Percentiles rank a stretch among this genome's conserved stretches.
Conservation (phyloP, 2,888 invertebrate species). For the Tortrix viridana region DNA sequence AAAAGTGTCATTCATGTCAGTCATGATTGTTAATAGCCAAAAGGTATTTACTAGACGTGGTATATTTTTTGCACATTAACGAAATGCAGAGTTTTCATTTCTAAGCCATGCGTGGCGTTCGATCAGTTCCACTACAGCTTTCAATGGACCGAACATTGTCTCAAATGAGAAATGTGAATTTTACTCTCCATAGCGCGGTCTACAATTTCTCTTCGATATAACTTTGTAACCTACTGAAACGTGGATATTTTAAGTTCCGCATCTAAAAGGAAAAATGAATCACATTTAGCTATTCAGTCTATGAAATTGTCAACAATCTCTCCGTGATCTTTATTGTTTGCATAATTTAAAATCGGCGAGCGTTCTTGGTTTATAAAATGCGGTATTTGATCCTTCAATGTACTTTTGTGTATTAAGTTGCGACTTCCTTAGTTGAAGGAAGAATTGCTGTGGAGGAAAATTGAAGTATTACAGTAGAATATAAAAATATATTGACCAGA, state of each 20-base stretch:
- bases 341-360: constrained; percentile 17
- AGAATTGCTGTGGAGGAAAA: no score
- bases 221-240: constrained; percentile 9
- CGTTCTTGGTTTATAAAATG: constrained; percentile 15
- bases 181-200: constrained; percentile 1
- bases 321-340: constrained; percentile 25
- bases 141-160: constrained; percentile 8
- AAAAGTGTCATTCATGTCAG: no score
- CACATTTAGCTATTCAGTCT: constrained; percentile 5
- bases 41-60: no score
- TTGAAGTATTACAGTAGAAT: no score
- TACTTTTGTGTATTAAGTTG: background rate
- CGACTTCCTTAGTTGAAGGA: background rate
- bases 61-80: no score
- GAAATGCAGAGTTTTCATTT: background rate
- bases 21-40: no score
- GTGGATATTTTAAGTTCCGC: constrained; percentile 8
- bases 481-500: no score
- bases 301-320: constrained; percentile 19
- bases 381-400: constrained; percentile 5
- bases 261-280: constrained; percentile 10
- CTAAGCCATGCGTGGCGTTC: constrained; percentile 3
- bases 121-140: constrained; percentile 6
- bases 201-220: background rate
- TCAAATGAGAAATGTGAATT: constrained; percentile 14